Evolutionary conservation across 2,888 invertebrate species (phyloP).

Genomic region (Villa cingulata): DNA sequence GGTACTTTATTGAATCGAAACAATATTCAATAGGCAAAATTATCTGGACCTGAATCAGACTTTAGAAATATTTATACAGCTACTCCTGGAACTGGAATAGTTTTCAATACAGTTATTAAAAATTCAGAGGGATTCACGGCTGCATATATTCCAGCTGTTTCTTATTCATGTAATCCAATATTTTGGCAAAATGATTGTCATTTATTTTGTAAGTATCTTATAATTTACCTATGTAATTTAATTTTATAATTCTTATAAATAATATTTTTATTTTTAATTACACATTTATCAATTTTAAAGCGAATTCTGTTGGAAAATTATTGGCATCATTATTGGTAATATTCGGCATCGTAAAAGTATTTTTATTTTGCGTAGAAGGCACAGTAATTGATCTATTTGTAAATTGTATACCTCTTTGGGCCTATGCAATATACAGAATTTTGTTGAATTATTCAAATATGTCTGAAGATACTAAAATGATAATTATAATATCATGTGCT

Average conservation of each 20-base stretch:
- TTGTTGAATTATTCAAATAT: background rate
- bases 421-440: background rate
- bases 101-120: constrained; percentile 7
- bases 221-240: no score
- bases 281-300: background rate
- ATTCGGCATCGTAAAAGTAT: background rate
- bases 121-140: background rate
- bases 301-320: background rate
- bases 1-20: background rate
- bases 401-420: background rate
- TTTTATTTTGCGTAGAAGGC: background rate
- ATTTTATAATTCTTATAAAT: background rate
- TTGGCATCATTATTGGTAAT: background rate
- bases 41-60: background rate
- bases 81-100: constrained; percentile 5
- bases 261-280: no score
- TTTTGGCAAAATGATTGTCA: constrained; percentile 3
- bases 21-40: constrained; percentile 1
- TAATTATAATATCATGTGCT: background rate
- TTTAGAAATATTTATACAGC: constrained; percentile 5
- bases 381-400: background rate
- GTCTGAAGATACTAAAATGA: background rate
- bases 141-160: constrained; percentile 4
- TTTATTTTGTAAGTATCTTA: constrained; percentile 5
- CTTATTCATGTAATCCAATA: constrained; percentile 6